Evolutionary conservation across 1,140 invertebrate genomes (phyloP).

Genomic region (Potamilus streckersoni): DNA sequence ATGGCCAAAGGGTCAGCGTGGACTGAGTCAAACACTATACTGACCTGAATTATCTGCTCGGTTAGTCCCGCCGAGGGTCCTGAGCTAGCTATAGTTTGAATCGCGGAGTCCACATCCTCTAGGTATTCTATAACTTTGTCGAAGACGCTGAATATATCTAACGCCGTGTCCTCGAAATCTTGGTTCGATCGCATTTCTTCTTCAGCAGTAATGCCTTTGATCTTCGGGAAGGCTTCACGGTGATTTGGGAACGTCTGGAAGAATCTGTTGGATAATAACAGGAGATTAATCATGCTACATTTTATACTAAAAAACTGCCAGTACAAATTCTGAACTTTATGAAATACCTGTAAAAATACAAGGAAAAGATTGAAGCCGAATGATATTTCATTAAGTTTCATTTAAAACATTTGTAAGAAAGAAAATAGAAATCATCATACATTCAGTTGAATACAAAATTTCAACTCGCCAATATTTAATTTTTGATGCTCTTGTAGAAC

Average conservation of each 20-base stretch:
- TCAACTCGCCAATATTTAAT: too few species aligned
- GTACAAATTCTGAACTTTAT: background rate
- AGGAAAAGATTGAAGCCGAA: too few species aligned
- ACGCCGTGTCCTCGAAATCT: constrained; percentile 10
- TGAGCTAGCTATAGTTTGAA: constrained; percentile 9
- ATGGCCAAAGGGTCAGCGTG: background rate
- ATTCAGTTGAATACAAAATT: too few species aligned
- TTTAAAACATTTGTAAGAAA: too few species aligned
- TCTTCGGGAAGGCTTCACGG: constrained; percentile 4
- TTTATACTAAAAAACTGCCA: background rate
- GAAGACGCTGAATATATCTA: constrained; percentile 24
- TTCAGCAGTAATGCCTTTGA: constrained; percentile 8
- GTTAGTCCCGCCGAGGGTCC: constrained; percentile 4
- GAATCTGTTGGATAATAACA: constrained; percentile 8
- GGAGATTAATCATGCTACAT: background rate
- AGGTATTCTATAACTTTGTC: constrained; percentile 20
- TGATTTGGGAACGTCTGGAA: background rate
- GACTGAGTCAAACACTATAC: background rate
- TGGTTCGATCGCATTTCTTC: constrained; percentile 16
- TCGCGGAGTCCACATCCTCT: constrained; percentile 24
- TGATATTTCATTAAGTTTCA: too few species aligned
- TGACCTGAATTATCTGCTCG: constrained; percentile 20
- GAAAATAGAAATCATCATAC: too few species aligned
- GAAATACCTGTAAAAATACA: too few species aligned
- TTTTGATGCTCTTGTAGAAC: too few species aligned